phyloP scores from a whole-genome alignment of 2,113 vertebrate species.

The Anguilla rostrata region DNA sequence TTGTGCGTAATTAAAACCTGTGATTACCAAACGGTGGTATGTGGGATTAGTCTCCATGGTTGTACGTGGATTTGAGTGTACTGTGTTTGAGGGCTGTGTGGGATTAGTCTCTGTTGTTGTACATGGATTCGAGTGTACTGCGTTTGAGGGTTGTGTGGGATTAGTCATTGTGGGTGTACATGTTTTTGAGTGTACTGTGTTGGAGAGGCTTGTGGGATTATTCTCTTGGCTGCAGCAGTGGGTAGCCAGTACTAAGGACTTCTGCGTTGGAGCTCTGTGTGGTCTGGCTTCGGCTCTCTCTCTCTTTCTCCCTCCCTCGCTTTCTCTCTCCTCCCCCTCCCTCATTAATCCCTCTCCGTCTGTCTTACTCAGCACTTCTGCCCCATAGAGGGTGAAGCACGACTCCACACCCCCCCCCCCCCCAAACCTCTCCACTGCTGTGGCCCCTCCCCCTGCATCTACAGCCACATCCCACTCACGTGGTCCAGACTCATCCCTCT shows the following conservation, averaged over 20 bases:
- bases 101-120: background rate
- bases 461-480: background rate
- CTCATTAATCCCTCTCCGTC: background rate
- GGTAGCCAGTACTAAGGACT: background rate
- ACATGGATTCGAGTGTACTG: background rate
- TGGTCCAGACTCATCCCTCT: background rate
- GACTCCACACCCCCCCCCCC: background rate
- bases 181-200: background rate
- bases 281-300: slow-evolving; percentile 2
- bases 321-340: background rate
- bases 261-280: background rate
- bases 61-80: background rate
- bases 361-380: slow-evolving; percentile 24
- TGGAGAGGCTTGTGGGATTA: background rate
- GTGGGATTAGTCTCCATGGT: background rate
- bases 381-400: background rate
- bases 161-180: background rate
- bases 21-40: background rate
- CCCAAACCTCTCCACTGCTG: background rate
- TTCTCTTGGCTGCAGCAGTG: background rate
- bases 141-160: background rate
- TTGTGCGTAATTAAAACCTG: background rate
- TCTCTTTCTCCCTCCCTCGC: background rate
- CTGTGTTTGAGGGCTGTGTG: no score
- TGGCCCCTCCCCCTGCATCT: background rate